phyloP scores from a whole-genome alignment of 1,140 invertebrate genomes.

The Drosophila cardini region DNA sequence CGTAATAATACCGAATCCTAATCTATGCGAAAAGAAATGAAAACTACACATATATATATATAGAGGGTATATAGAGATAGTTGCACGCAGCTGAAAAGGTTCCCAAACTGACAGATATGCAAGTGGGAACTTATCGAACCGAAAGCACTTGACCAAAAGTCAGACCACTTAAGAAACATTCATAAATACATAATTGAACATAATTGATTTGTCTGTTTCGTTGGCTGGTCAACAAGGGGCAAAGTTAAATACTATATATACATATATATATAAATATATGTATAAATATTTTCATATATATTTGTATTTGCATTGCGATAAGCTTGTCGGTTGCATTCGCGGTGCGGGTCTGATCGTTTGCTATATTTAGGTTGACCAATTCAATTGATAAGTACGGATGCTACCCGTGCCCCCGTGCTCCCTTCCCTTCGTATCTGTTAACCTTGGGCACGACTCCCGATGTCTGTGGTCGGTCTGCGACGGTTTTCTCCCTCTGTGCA shows the following conservation, averaged over 20 bases:
- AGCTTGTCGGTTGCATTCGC: slow-evolving; percentile 42
- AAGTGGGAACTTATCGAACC: slow-evolving; percentile 58
- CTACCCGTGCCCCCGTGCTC: background rate
- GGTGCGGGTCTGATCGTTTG: slow-evolving; percentile 30
- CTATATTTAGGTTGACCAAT: slow-evolving; percentile 62
- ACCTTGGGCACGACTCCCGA: slow-evolving; percentile 74
- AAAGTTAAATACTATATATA: slow-evolving; percentile 6
- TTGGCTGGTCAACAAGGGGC: slow-evolving; percentile 27
- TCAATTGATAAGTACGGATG: slow-evolving; percentile 72
- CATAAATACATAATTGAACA: slow-evolving; percentile 73
- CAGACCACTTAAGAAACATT: slow-evolving; percentile 32
- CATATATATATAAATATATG: slow-evolving; percentile 1
- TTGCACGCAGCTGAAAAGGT: slow-evolving; percentile 51
- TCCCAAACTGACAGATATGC: slow-evolving; percentile 34
- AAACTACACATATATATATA: slow-evolving; percentile 30
- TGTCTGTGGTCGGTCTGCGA: background rate
- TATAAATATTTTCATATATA: slow-evolving; percentile 10
- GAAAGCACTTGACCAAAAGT: slow-evolving; percentile 62
- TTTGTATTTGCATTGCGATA: slow-evolving; percentile 50
- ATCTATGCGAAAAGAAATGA: slow-evolving; percentile 56
- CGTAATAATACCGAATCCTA: slow-evolving; percentile 25
- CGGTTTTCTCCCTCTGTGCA: slow-evolving; percentile 2
- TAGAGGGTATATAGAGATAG: slow-evolving; percentile 1
- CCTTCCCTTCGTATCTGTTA: slow-evolving; percentile 51
- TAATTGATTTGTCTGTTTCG: slow-evolving; percentile 72